Evolutionary conservation across 2,113 vertebrate species (phyloP).

Genomic region (Turnix velox): DNA sequence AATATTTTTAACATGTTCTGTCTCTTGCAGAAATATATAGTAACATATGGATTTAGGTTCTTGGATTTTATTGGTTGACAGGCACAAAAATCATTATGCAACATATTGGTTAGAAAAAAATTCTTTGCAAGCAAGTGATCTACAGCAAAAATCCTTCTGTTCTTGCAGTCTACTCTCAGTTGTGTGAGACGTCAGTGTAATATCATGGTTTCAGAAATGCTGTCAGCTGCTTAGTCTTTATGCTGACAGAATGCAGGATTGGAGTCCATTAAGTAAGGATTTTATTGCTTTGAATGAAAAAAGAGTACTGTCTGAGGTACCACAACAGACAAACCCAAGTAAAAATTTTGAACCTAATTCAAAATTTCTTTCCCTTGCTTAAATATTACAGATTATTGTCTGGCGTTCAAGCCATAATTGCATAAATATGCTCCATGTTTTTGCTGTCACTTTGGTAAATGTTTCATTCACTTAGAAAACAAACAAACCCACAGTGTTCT

Average conservation of each 20-base stretch:
- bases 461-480: not conserved
- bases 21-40: not conserved
- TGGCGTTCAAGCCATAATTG: constrained; percentile 25
- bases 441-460: not conserved
- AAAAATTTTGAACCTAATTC: not conserved
- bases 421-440: not conserved
- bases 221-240: not conserved
- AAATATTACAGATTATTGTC: not conserved
- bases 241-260: not conserved
- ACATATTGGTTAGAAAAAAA: not conserved
- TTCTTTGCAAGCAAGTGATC: not conserved
- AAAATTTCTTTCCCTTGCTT: not conserved
- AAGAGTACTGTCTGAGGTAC: not conserved
- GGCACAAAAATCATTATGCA: not conserved
- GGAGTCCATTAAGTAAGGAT: not conserved
- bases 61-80: not conserved
- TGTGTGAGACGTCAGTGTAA: not conserved
- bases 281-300: not conserved
- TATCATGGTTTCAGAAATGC: not conserved
- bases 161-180: not conserved
- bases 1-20: not conserved
- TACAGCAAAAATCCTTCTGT: not conserved
- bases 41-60: not conserved
- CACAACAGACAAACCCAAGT: not conserved
- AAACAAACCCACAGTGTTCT: not conserved